Percentiles rank a stretch among this genome's conserved stretches.
These are phyloP conservation scores for Bryconaethiops microstoma DNA, from an alignment of 2,797 vertebrate species.

Conservation along the genomic window DNA sequence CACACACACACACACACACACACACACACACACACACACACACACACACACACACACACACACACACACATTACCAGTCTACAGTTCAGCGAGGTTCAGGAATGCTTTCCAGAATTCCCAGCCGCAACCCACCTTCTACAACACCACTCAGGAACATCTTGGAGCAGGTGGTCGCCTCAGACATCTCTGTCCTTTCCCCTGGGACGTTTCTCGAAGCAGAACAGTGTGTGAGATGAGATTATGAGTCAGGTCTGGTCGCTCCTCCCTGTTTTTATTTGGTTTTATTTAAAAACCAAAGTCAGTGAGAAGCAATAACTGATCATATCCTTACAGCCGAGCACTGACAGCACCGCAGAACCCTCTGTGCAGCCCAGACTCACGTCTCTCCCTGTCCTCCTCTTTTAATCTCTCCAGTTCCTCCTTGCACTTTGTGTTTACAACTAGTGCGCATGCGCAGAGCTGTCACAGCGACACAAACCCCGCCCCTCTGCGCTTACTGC, in stretches of 20 bases:
- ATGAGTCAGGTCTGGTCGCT: neutral
- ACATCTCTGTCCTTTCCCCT: conserved; percentile 56
- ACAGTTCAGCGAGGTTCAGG: too few species aligned
- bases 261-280: neutral
- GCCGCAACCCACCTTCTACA: conserved; percentile 87
- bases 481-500: neutral
- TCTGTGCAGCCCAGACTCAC: neutral
- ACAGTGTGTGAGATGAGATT: neutral
- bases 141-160: conserved; percentile 88
- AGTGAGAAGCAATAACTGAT: neutral
- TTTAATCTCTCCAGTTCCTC: conserved; percentile 36
- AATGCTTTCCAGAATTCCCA: neutral
- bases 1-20: too few species aligned
- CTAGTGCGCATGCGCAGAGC: conserved; percentile 26
- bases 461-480: neutral
- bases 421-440: conserved; percentile 55
- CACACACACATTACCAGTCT: too few species aligned
- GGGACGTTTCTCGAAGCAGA: neutral
- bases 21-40: too few species aligned
- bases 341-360: neutral
- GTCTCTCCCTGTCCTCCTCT: neutral
- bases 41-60: too few species aligned
- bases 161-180: conserved; percentile 31
- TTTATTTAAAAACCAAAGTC: neutral
- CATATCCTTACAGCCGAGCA: neutral